Evolutionary conservation across 2,888 invertebrate genomes (phyloP), one percentile per base, ranked within the genome.

Genomic region (Cancer borealis): DNA sequence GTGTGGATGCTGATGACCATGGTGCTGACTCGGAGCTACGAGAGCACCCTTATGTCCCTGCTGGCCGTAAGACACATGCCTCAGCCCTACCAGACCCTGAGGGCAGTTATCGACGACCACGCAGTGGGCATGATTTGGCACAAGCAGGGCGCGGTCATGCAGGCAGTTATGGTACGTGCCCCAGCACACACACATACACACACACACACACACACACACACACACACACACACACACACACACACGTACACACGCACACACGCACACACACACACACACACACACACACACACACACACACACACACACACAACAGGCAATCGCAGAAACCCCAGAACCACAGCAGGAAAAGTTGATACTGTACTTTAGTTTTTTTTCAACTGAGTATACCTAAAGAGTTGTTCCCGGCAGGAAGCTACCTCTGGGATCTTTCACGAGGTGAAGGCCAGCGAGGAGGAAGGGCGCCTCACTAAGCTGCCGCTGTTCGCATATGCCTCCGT

Each of bases 51-150:
- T 4, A 92, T 94, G 90, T 92, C 94, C 45, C 79, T 92, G 10
- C 91, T 94, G 92, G 94, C 94, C 10, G 92, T 94, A 60, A 66
- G 92, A 26, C 66, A 94, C 92, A 90, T 94, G 89, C 87, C 94
- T 1, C 47, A 92, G 46, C 92, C 84, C 2, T 94, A 89, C 66
- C 66, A 90, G 66, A 60, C 73, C 90, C 60, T 94, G 54, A 92
- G 90, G 66, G 92, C 92, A 45, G 90, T 94, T 21, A 46, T 92
- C 30, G 87, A 92, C n/a, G 92, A 94, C 60, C 87, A 73, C 8
- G 26, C 90, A 1, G 46, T 90, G 12, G 92, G 73, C 47, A 90
- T 92, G 88, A 84, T 94, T 30, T 91, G 92, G 90, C 73, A 73
- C 26, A 73, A 73, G 26, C 73, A 73, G 73, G 73, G 73, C 26